A percentile compares a stretch with the other conserved stretches of the same genome.
These are phyloP conservation scores for Mirounga angustirostris DNA, from an alignment of 2,113 vertebrate species.

Conservation along the genomic window DNA sequence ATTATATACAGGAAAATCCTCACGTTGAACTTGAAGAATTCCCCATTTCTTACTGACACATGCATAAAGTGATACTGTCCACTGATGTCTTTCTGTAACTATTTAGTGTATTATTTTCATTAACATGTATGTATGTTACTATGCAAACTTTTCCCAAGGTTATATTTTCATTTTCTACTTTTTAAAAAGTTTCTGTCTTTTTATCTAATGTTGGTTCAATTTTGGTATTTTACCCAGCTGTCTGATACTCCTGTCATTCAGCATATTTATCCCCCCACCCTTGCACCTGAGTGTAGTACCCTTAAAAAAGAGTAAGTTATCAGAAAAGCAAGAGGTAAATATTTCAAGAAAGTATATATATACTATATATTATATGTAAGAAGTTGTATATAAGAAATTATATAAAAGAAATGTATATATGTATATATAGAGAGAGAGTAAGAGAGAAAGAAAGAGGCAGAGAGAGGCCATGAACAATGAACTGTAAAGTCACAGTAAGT, in stretches of 20 bases:
- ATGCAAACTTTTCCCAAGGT: background rate
- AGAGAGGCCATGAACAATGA: background rate
- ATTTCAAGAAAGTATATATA: background rate
- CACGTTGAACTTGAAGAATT: background rate
- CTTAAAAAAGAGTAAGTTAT: background rate
- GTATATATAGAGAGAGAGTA: background rate
- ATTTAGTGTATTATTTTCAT: background rate
- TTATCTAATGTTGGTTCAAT: background rate
- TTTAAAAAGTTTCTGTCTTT: background rate
- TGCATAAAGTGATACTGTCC: background rate
- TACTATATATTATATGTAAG: background rate
- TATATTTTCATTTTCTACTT: background rate
- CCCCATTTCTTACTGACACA: background rate
- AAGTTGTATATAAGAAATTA: background rate
- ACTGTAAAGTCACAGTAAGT: background rate
- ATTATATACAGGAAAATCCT: constrained; percentile 41
- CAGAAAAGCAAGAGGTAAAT: background rate
- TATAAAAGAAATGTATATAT: background rate
- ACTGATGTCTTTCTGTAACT: background rate
- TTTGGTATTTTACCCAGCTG: background rate
- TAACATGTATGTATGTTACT: background rate
- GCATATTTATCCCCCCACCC: background rate
- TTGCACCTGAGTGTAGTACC: background rate
- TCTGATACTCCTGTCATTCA: background rate
- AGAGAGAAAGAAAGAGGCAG: background rate